Percentiles rank a stretch among this genome's conserved stretches.
Conservation (phyloP, 2,888 invertebrate genomes). For the Alloplasta piceator region DNA sequence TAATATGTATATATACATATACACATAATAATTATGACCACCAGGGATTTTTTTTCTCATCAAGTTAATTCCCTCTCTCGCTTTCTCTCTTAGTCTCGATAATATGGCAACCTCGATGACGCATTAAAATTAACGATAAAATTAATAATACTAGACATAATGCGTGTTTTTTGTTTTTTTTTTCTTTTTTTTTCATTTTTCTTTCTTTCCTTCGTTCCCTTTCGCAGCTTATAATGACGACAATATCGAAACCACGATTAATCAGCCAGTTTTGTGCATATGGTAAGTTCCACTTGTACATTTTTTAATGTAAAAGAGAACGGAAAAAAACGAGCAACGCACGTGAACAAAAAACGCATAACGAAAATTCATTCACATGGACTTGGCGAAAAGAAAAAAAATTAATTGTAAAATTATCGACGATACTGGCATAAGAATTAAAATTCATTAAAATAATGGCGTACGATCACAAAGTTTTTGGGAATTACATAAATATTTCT, state of each 20-base stretch:
- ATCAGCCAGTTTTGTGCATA: conserved; percentile 17
- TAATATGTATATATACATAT: conserved; percentile 56
- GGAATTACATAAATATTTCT: background rate
- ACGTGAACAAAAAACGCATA: conserved; percentile 34
- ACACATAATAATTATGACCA: conserved; percentile 66
- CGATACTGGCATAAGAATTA: conserved; percentile 28
- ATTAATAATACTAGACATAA: conserved; percentile 72
- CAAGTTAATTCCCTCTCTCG: conserved; percentile 66
- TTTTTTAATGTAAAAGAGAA: conserved; percentile 15
- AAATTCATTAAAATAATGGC: conserved; percentile 38
- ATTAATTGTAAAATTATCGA: conserved; percentile 25
- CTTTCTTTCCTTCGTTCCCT: background rate
- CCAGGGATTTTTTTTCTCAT: conserved; percentile 62
- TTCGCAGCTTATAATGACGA: background rate
- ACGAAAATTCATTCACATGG: background rate
- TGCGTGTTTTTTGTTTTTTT: conserved; percentile 30
- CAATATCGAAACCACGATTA: background rate
- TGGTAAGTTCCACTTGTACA: conserved; percentile 12
- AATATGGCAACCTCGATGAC: conserved; percentile 76
- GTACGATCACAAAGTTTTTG: conserved; percentile 44
- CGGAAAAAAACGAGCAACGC: conserved; percentile 18
- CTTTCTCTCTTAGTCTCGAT: conserved; percentile 22
- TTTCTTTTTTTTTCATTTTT: conserved; percentile 3
- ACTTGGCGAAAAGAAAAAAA: conserved; percentile 13
- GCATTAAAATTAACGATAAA: conserved; percentile 69